Evolutionary conservation across 2,113 vertebrate species (phyloP), one percentile per base, ranked within the genome.

Genomic region (Cynopterus brachyotis): DNA sequence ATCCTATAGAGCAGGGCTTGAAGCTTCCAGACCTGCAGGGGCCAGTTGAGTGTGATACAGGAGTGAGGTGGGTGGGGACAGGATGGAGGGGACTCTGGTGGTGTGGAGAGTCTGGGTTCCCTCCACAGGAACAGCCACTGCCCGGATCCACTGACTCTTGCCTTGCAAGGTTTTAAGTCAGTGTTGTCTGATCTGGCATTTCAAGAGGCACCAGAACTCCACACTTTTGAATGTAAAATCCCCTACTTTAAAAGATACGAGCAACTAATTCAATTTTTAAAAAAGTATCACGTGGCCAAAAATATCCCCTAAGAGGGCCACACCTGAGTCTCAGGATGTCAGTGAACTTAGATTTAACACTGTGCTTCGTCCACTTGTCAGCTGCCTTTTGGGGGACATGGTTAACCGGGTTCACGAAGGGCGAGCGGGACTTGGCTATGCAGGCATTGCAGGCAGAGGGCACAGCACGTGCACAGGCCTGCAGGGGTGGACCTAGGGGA

Each of bases 11-110:
- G 47, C 26, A 20, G 69, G 60, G 12, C 22, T 79, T 15, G 37
- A 17, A 53, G 35, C 20, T 35, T 24, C 40, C n/a, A 67, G 26
- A 37, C 9, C 12, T 13, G 1, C 17, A 3, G 35, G 24, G 22
- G 30, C 26, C 32, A 66, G 37, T n/a, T 2, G 10, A 40, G 28
- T 30, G 35, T 30, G 55, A 47, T 11, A 2, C 8, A 1, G 19
- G 40, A 40, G 20, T 2, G 2, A 28, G 30, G 15, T 2, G 12
- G 50, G 24, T 3, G 4, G 30, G 2, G 7, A 30, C 3, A 7
- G n/a, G 12, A 1, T 15, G 3, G 19, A 55, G 24, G n/a, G 8
- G 22, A 9, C 47, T 6, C 15, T 67, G 60, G 22, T 19, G 37
- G n/a, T 45, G 28, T 73, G n/a, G 0, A 12, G 20, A 81, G 24